Conservation (phyloP, 2,113 vertebrate genomes). For the Excalfactoria chinensis region DNA sequence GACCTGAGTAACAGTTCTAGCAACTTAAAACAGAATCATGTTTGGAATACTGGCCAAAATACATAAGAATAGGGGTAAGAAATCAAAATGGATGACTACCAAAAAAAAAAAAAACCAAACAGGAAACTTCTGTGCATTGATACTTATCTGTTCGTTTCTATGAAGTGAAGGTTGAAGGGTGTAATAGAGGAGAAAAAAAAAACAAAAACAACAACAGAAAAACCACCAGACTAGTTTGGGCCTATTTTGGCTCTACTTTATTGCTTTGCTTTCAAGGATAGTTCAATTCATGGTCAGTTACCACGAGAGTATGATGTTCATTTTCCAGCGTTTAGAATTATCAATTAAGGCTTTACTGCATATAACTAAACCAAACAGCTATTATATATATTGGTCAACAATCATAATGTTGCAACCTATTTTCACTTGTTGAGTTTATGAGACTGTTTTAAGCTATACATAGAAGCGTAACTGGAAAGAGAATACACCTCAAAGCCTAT, state of each 20-base stretch:
- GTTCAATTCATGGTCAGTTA: neutral
- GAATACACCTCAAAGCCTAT: neutral
- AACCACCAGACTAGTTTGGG: neutral
- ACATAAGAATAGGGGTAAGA: neutral
- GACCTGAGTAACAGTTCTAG: neutral
- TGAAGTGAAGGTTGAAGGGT: neutral
- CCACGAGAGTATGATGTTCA: neutral
- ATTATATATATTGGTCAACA: neutral
- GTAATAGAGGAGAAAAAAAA: neutral
- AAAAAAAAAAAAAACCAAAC: neutral
- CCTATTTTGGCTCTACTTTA: neutral
- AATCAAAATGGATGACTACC: neutral
- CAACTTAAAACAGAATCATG: neutral
- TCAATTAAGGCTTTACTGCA: neutral
- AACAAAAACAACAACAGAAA: neutral
- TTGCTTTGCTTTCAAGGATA: neutral
- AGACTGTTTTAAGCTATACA: neutral
- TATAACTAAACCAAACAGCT: neutral
- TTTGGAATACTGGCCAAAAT: neutral
- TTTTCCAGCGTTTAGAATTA: neutral
- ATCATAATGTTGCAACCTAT: neutral
- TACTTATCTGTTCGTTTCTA: neutral
- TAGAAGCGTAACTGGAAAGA: neutral
- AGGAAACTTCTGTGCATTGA: neutral
- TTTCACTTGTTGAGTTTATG: neutral